Evolutionary conservation across 53 echinoderm and acorn worm species (phyloP), one percentile per base, ranked within the genome.

Genomic region (Henricia sp.): DNA sequence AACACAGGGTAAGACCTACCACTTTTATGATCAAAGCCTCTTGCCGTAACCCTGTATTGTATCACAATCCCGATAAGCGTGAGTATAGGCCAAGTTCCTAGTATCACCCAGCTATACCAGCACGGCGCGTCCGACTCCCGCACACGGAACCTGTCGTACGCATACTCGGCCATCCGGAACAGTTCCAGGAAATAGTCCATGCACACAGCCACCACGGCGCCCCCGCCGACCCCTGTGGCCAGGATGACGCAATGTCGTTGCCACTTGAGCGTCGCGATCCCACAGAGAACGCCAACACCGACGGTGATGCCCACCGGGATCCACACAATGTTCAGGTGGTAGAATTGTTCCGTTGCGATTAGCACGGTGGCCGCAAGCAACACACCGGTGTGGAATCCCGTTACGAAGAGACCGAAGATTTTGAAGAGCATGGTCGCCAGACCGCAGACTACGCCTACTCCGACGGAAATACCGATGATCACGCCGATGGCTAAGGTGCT

Each of bases 91-190:
- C 97, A 96, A 27, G 94, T 60, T n/a, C 90, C 94, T 46, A 96
- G 71, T 16, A 96, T 92, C 58, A 96, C 66, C 97, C 97, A 96
- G 74, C 94, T 94, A 68, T 91, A 96, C 97, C 97, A 96, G 69
- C 94, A 96, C 38, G 91, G 89, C 4, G 67, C 74, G 19, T 56
- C 36, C 11, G 96, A 96, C 13, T 85, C 78, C 36, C 74, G 44
- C 72, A 91, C 77, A n/a, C 91, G 73, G 62, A 96, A 92, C 44
- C 92, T 67, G 26, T 96, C 95, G 39, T 94, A 99, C 6, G 92
- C 88, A 44, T 99, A 99, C 78, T 90, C 70, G 82, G 83, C 99
- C 99, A 99, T 92, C 6, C 91, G 69, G 30, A 99, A 95, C 55
- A 94, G 51, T 64, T 96, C 97, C 82, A 96, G 84, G 84, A 89